Base-by-base conservation (phyloP, 1,140 invertebrate species). In the Centruroides sculpturatus region DNA sequence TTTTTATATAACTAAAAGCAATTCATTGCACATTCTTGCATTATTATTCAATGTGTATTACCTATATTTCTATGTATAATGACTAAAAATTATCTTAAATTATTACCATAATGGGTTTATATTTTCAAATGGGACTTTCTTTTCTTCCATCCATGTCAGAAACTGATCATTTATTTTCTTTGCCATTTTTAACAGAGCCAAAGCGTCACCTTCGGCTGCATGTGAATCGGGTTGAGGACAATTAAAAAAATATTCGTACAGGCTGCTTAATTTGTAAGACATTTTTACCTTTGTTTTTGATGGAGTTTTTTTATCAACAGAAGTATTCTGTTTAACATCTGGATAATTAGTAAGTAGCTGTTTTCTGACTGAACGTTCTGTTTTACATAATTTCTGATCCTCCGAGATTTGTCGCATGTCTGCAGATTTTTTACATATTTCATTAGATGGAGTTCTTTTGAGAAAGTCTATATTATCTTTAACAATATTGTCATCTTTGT, bases 101-200 rank as follows among this genome's bases (percentile, higher is more conserved):
- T 23, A 23, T 59, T 48, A 59, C 61, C 61, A 63, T 55, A 63
- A 51, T 47, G 57, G 35, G 36, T 46, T n/a, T 35, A 48, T 59
- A 56, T 56, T 36, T 55, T 8, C 36, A 48, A 63, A 63, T 13
- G 57, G 47, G 34, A 8, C 10, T 11, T 51, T 51, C 41, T 64
- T 57, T 50, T 57, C 56, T 60, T 64, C 62, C 9, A 64, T 57
- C 62, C 62, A 60, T 36, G 55, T 35, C 50, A 74, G 68, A 68
- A 71, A 63, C 12, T 66, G 47, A 13, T n/a, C 63, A 47, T 49
- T 53, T 11, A 64, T 35, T 59, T 66, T 64, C 59, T 64, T 56
- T 10, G 23, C 56, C 4, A 61, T 58, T 62, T 64, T 61, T 12
- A 59, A 53, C 9, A 66, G 35, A 56, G 49, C 11, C 51, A 57